Conservation (phyloP, 2,888 invertebrate genomes). For the Epirrhoe alternata region DNA sequence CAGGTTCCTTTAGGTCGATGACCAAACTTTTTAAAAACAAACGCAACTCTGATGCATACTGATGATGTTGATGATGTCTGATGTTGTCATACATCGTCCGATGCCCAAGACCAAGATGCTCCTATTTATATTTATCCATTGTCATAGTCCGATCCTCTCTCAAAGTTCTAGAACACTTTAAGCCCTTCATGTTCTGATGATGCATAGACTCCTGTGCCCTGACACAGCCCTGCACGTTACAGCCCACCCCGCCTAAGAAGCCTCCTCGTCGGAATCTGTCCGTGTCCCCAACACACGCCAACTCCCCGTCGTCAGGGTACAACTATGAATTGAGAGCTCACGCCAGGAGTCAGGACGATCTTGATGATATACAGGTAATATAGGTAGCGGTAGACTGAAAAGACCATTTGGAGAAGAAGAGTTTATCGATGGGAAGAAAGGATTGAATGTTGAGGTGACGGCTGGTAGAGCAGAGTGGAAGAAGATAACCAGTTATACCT, state of each 20-base stretch:
- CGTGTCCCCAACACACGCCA: constrained; percentile 93
- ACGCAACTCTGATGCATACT: too few species aligned
- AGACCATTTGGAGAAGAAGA: too few species aligned
- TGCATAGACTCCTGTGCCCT: constrained; percentile 16
- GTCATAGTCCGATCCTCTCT: background rate
- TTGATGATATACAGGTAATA: constrained; percentile 86
- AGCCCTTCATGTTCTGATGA: background rate
- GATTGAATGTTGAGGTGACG: too few species aligned
- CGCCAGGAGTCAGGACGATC: constrained; percentile 89
- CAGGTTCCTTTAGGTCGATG: background rate
- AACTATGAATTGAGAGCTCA: constrained; percentile 87
- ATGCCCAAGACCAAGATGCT: background rate
- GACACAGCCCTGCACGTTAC: constrained; percentile 51
- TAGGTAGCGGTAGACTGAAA: background rate
- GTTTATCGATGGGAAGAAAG: too few species aligned
- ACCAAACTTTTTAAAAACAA: background rate
- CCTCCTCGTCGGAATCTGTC: constrained; percentile 94
- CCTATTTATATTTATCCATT: background rate
- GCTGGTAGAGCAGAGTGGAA: too few species aligned
- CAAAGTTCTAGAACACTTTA: background rate
- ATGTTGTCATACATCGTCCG: background rate
- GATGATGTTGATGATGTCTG: too few species aligned
- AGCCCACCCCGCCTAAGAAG: constrained; percentile 95
- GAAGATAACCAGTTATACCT: too few species aligned
- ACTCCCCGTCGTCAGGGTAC: constrained; percentile 81